phyloP scores from a whole-genome alignment of 2,888 invertebrate genomes.

The Lobophora halterata region DNA sequence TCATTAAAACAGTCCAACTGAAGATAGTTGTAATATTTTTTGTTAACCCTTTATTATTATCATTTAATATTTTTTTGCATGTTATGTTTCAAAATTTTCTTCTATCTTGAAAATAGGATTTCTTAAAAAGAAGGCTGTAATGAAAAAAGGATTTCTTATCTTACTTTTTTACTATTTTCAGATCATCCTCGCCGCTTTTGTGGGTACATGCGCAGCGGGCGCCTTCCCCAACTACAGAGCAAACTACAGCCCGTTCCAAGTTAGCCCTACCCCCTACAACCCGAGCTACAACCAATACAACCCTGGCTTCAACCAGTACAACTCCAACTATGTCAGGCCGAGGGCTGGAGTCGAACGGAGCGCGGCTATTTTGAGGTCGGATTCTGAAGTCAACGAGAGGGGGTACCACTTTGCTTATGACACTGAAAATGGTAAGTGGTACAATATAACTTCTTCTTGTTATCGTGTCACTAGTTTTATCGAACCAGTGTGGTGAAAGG shows the following conservation, averaged over 20 bases:
- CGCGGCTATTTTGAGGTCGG: conserved; percentile 63
- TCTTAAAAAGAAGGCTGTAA: too few relatives aligned
- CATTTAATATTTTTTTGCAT: too few relatives aligned
- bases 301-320: conserved; percentile 43
- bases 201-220: conserved; percentile 57
- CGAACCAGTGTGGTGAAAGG: too few relatives aligned
- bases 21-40: too few relatives aligned
- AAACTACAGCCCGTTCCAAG: conserved; percentile 40
- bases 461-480: too few relatives aligned
- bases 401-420: conserved; percentile 78
- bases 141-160: too few relatives aligned
- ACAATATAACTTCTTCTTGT: too few relatives aligned
- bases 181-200: conserved; percentile 57
- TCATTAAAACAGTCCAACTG: too few relatives aligned
- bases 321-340: conserved; percentile 45
- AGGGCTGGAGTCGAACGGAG: conserved; percentile 54
- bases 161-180: conserved; percentile 30
- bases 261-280: conserved; percentile 13
- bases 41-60: too few relatives aligned
- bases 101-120: too few relatives aligned
- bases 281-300: conserved; percentile 39
- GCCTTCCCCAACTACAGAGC: conserved; percentile 45
- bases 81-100: too few relatives aligned
- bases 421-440: conserved; percentile 80
- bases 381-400: conserved; percentile 58